These are phyloP conservation scores for Athrips mouffetella DNA, from an alignment of 2,888 invertebrate genomes.

Conservation along the genomic window DNA sequence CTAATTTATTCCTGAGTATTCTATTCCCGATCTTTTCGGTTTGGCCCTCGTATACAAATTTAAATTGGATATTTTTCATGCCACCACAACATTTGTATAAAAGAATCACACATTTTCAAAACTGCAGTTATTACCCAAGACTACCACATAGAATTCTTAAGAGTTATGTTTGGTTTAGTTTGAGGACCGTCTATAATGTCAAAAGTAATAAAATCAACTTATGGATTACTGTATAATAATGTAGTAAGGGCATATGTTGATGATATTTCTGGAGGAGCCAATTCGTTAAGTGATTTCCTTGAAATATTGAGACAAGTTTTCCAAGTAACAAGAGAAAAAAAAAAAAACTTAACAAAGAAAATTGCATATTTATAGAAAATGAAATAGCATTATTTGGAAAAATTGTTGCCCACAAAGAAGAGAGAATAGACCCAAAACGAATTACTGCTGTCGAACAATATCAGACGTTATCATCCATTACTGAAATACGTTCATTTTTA, in stretches of 20 bases:
- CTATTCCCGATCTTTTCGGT: no score
- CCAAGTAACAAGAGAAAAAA: conserved; percentile 8
- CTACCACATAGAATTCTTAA: conserved; percentile 5
- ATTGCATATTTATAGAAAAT: conserved; percentile 11
- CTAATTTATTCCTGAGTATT: no score
- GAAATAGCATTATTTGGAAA: neutral
- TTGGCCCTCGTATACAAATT: no score
- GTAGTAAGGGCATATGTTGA: conserved; percentile 13
- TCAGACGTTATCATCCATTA: neutral
- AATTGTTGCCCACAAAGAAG: neutral
- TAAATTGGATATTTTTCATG: conserved; percentile 8
- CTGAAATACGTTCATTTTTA: conserved; percentile 18
- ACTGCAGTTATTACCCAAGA: conserved; percentile 10
- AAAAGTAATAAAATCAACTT: conserved; percentile 11
- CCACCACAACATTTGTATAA: conserved; percentile 2
- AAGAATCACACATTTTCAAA: conserved; percentile 11
- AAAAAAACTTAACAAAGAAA: conserved; percentile 13
- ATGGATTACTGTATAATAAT: conserved; percentile 9
- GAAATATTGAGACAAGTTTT: conserved; percentile 10
- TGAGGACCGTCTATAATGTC: conserved; percentile 13
- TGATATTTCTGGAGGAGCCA: conserved; percentile 9
- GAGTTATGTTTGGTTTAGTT: conserved; percentile 7
- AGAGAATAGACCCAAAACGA: neutral
- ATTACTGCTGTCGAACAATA: conserved; percentile 1
- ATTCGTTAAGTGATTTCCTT: neutral